Conservation (phyloP, 2,888 invertebrate genomes). For the Drosophila hawaiiensis region DNA sequence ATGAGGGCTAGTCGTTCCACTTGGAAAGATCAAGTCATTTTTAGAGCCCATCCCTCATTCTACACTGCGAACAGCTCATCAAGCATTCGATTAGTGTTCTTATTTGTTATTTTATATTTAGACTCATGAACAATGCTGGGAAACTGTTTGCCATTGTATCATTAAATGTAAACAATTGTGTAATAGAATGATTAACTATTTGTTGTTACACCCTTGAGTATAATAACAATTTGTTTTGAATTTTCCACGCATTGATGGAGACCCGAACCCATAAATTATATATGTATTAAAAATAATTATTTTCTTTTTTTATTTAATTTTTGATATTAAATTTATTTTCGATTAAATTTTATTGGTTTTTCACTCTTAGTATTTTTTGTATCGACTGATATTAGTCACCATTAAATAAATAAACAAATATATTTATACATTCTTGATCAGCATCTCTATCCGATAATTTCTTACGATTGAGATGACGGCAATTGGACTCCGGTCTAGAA, state of each 20-base stretch:
- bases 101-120: neutral
- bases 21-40: neutral
- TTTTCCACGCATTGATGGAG: neutral
- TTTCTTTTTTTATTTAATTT: neutral
- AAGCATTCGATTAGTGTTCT: neutral
- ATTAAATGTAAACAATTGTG: neutral
- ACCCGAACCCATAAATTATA: neutral
- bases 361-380: neutral
- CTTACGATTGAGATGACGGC: neutral
- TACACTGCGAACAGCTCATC: neutral
- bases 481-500: neutral
- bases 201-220: neutral
- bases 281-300: neutral
- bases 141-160: neutral
- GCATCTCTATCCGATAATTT: neutral
- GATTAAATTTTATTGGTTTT: neutral
- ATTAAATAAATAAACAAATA: too few species aligned
- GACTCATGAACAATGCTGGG: neutral
- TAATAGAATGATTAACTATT: neutral
- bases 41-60: neutral
- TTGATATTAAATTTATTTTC: neutral
- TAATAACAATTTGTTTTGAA: neutral
- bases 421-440: too few species aligned
- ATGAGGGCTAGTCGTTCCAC: neutral
- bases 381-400: neutral